Base-by-base conservation (phyloP, 2,797 vertebrate species). In the Rhinatrema bivittatum region DNA sequence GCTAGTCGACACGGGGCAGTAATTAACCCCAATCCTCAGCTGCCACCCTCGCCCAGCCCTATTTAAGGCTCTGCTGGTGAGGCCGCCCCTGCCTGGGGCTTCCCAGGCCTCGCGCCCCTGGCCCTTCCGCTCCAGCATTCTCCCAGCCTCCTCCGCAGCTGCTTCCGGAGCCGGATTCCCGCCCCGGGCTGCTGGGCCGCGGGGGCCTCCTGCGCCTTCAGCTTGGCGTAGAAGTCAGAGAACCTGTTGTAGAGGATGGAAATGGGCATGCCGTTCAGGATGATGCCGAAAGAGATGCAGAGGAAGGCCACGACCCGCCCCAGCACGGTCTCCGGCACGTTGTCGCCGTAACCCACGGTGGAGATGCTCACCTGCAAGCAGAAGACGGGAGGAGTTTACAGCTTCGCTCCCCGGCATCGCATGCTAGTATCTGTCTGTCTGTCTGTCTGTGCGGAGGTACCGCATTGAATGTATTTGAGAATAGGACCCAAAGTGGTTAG, bases 161-260 rank as follows among this genome's bases (percentile, higher is more conserved):
- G 74, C 31, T 81, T 55, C 42, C 25, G 75, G 29, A 94, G 46
- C 54, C 57, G 51, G 46, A 92, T 60, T 29, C 33, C 55, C 43
- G 74, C 64, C 37, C 67, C 68, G 12, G 72, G 76, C 55, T 86
- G 87, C 0, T 74, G 62, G 3, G 84, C 84, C 10, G 71, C 65
- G 39, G 61, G 57, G 2, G 53, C 72, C 69, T 78, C 72, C 14
- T 91, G 89, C 2, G 86, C 85, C 68, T 91, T 93, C 39, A 94
- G 81, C 72, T 89, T 93, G 60, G 86, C 83, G 6, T 94, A 93
- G 66, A 91, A 94, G 77, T 93, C 91, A 0, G 91, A 94, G 51
- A 94, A 93, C 62, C 91, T 91, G 79, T 94, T 94, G 73, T 91
- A 94, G 19, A 94, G 82, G 47, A 94, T 92, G 37, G 91, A 94